Evolutionary conservation across 2,113 vertebrate species (phyloP).

Genomic region (Trichechus manatus): DNA sequence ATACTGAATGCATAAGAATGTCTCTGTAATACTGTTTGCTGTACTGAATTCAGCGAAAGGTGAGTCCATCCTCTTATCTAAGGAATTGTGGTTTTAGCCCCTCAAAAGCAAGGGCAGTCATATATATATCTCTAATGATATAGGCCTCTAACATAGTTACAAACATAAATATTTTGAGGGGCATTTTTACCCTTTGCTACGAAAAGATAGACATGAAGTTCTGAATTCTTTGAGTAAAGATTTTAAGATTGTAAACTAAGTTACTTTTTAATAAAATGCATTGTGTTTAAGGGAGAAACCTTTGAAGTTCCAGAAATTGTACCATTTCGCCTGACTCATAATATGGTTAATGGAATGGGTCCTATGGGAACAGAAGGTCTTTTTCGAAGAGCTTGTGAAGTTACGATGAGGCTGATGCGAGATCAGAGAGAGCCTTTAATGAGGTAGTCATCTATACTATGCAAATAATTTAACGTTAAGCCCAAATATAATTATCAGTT

Average conservation of each 20-base stretch:
- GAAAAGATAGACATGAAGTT: background rate
- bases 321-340: slow-evolving; percentile 98
- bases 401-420: slow-evolving; percentile 96
- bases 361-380: slow-evolving; percentile 99
- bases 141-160: background rate
- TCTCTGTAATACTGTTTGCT: background rate
- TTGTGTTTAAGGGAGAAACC: slow-evolving; percentile 94
- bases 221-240: slow-evolving; percentile 51
- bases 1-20: slow-evolving; percentile 24
- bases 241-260: slow-evolving; percentile 45
- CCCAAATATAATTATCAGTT: slow-evolving; percentile 1
- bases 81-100: slow-evolving; percentile 12
- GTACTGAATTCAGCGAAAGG: slow-evolving; percentile 3
- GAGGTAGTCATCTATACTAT: slow-evolving; percentile 89
- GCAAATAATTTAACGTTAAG: slow-evolving; percentile 56
- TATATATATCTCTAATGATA: background rate
- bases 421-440: slow-evolving; percentile 97
- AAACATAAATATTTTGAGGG: slow-evolving; percentile 44
- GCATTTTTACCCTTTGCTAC: slow-evolving; percentile 29
- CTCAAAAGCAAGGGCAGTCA: slow-evolving; percentile 33
- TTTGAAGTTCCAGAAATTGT: slow-evolving; percentile 99
- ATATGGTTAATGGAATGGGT: slow-evolving; percentile 99
- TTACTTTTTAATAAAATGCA: slow-evolving; percentile 58
- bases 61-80: slow-evolving; percentile 19
- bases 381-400: slow-evolving; percentile 98